Evolutionary conservation across 2,113 vertebrate species (phyloP), one percentile per base, ranked within the genome.

Genomic region (Anolis sagrei): DNA sequence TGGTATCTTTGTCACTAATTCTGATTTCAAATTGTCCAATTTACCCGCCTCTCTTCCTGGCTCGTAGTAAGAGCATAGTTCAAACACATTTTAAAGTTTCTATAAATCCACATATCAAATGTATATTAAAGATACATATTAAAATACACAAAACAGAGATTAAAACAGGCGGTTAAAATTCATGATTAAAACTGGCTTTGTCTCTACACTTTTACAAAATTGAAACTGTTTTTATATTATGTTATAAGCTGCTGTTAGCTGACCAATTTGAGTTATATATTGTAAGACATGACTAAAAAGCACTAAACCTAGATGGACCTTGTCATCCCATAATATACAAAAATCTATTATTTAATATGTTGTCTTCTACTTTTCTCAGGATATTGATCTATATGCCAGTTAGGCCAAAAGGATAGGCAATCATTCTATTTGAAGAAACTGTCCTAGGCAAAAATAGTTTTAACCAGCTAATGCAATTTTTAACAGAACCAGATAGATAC

Each of bases 241-340:
- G 62, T 81, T 76, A 81, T 23, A 48, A 48, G 14, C 34, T 49
- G 13, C 13, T 76, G 11, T 49, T 44, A 13, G 11, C 75, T 48
- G 62, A 14, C 69, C 78, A 70, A 34, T 81, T 73, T 61, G 64
- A 9, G 84, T 82, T 79, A 48, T 7, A 36, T 70, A 74, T n/a
- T 74, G 86, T 25, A 58, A 86, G 32, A 51, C 19, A n/a, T 10
- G 82, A 23, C 64, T 80, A 79, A 51, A 77, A 86, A 74, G 25
- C 32, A 14, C 44, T 86, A 27, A n/a, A 34, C 77, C 64, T 58
- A 44, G 32, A 79, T 82, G 48, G 68, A 70, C 66, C 4, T 0
- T 64, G 49, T 32, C 27, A 79, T 21, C 74, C 29, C 66, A 21
- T 74, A 66, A 36, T 8, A 3, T 72, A 29, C 62, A 82, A 0